A percentile compares a stretch with the other conserved stretches of the same genome.
phyloP scores from a whole-genome alignment of 2,797 vertebrate species.

The Amniataba percoides region DNA sequence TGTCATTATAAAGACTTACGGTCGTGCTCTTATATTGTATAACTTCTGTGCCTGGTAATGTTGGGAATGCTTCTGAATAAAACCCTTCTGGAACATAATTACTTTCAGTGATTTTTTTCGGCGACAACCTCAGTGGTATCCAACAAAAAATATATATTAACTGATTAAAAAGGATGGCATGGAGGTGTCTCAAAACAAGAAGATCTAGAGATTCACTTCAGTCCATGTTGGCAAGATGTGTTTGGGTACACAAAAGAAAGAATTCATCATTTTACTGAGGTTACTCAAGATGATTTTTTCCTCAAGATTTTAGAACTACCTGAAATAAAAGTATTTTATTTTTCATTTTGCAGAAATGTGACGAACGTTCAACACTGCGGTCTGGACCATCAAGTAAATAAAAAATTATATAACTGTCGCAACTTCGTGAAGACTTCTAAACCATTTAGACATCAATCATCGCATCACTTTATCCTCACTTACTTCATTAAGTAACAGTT shows the following conservation, averaged over 20 bases:
- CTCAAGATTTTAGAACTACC: neutral
- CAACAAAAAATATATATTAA: too few species aligned
- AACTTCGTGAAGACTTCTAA: constrained; percentile 2
- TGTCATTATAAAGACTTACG: constrained; percentile 24
- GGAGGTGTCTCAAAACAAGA: neutral
- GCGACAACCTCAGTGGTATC: neutral
- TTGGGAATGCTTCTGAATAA: constrained; percentile 6
- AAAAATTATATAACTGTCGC: neutral
- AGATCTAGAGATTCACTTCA: neutral
- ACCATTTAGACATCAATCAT: constrained; percentile 33
- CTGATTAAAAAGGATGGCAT: too few species aligned
- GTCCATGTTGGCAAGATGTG: neutral
- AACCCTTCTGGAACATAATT: constrained; percentile 17
- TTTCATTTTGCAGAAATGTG: neutral
- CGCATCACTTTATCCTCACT: constrained; percentile 42
- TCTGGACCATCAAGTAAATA: constrained; percentile 11
- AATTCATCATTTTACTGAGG: neutral
- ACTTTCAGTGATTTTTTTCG: neutral
- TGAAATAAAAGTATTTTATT: neutral
- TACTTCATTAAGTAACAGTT: constrained; percentile 60
- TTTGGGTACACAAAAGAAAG: neutral
- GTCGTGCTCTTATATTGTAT: neutral
- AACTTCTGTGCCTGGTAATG: constrained; percentile 9
- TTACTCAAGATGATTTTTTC: neutral
- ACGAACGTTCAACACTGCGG: neutral